Base-by-base conservation (phyloP, 2,888 invertebrate species). In the Halocaridina rubra region DNA sequence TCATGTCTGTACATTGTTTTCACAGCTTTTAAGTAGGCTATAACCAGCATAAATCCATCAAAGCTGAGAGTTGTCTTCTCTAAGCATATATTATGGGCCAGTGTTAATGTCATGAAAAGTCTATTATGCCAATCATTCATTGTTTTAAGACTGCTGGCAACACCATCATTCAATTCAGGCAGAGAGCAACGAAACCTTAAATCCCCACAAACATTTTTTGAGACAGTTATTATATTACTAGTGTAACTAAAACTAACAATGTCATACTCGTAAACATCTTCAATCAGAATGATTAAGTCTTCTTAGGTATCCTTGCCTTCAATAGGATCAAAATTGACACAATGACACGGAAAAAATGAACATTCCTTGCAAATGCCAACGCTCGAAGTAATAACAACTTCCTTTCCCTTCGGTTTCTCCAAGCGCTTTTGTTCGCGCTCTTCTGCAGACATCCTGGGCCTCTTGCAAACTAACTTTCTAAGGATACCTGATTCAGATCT, bases 131-230 rank as follows among this genome's bases (percentile, higher is more conserved):
- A 32, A 10, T 7, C 5, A 19, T 5, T 1, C 7, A 32, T 22
- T 16, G 80, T 64, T 16, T 39, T 39, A 30, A 75, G 16, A 19
- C 19, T 29, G 5, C 3, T 3, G 1, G 33, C 24, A 19, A 19
- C 33, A 19, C 3, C 22, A 61, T 81, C 74, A 59, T 7, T 39
- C 8, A 81, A 61, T 13, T 32, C 19, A 53, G 74, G 33, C 74
- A 74, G 29, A 10, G 53, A 46, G 32, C 74, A 81, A 16, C 39
- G 19, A n/a, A 81, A 72, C 74, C 74, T 16, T n/a, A 74, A 59
- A 30, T 81, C 80, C 61, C 74, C 74, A 74, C 46, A 75, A 39
- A 81, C 10, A n/a, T 81, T 64, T 46, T 74, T 81, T 46, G 74
- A 61, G 29, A 74, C 10, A 59, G 74, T 64, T 4, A 39, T 7